Percentiles rank a stretch among this genome's conserved stretches.
Conservation (phyloP, 2,113 vertebrate species). For the Nipponia nippon region DNA sequence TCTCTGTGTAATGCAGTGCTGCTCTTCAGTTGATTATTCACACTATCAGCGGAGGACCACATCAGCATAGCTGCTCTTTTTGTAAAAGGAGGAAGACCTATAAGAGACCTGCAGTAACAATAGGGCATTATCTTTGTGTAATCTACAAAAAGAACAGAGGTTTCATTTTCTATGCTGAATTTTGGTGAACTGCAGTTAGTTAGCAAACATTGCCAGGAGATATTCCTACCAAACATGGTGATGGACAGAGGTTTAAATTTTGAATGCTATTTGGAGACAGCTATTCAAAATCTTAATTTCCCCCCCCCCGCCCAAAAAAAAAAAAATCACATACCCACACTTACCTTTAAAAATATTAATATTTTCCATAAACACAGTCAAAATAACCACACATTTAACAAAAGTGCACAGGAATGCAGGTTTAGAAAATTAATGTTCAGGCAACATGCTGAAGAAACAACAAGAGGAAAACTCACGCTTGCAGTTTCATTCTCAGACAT, state of each 20-base stretch:
- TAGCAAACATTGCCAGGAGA: background rate
- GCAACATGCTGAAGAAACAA: background rate
- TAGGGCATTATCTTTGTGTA: background rate
- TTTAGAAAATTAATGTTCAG: background rate
- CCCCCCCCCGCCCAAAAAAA: rapidly evolving
- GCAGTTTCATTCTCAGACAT: background rate
- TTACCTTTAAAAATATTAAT: background rate
- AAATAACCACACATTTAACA: background rate
- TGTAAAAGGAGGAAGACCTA: background rate
- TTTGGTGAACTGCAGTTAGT: background rate
- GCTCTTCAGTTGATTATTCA: background rate
- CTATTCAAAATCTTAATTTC: background rate
- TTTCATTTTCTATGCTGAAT: background rate
- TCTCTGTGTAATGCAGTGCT: background rate
- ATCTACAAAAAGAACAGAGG: background rate
- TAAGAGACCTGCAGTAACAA: background rate
- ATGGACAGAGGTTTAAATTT: background rate
- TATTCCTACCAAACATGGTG: background rate
- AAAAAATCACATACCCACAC: background rate
- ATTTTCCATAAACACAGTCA: background rate
- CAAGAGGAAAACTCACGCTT: background rate
- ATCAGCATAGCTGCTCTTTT: background rate
- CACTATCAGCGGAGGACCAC: background rate
- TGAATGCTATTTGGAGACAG: background rate
- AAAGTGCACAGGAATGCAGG: background rate